Evolutionary conservation across 2,113 vertebrate genomes (phyloP).

Genomic region (Calidris pygmaea): DNA sequence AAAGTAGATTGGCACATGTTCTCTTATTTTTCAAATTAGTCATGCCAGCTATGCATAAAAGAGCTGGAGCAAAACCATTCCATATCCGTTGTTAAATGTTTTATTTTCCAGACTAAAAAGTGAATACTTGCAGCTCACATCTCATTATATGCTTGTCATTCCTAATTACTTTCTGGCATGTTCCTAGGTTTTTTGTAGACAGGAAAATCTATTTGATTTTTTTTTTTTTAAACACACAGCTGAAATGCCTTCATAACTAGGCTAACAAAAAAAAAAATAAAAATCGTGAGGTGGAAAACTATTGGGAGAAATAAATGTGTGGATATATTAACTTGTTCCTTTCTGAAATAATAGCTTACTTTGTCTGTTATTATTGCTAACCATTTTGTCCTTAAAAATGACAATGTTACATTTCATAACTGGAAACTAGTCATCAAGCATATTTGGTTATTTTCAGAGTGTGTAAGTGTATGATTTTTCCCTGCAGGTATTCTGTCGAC

Average conservation of each 20-base stretch:
- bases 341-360: background rate
- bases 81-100: slow-evolving; percentile 10
- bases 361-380: background rate
- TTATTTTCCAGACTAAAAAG: slow-evolving; percentile 42
- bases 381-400: background rate
- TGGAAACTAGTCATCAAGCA: background rate
- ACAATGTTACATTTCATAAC: background rate
- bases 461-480: background rate
- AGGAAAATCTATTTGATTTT: background rate
- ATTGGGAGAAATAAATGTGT: background rate
- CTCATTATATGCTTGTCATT: slow-evolving; percentile 48
- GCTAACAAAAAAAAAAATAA: background rate
- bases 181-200: slow-evolving; percentile 3
- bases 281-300: background rate
- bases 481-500: background rate
- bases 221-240: background rate
- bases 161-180: slow-evolving; percentile 29
- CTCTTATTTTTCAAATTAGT: slow-evolving; percentile 41
- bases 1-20: background rate
- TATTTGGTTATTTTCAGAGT: background rate
- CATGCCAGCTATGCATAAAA: slow-evolving; percentile 36
- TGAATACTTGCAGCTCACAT: slow-evolving; percentile 23
- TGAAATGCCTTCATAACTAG: background rate
- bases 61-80: slow-evolving; percentile 38
- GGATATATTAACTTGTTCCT: background rate